Base-by-base conservation (phyloP, 1,140 invertebrate genomes). In the Anoplolepis gracilipes region DNA sequence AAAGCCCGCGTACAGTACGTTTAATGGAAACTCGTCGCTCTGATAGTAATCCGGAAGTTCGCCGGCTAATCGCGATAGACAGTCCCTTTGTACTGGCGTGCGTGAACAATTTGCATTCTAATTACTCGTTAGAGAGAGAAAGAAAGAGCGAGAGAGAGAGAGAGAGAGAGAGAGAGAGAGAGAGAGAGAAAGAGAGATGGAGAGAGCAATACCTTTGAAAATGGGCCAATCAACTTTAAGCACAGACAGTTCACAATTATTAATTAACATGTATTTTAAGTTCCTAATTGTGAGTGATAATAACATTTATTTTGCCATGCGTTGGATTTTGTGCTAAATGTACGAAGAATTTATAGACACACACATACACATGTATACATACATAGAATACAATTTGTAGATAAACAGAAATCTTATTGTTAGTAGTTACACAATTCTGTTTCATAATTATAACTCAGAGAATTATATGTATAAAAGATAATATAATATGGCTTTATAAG, bases 1-100 rank as follows among this genome's bases (percentile, higher is more conserved):
- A 85, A 85, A 85, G 28, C n/a, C 19, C 22, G 33, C 11, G 64
- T 28, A 55, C 13, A 70, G 11, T 70, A 55, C 28, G 59, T 46
- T 30, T 55, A 46, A 84, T 57, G 64, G 72, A 53, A 78, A 87
- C 30, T 67, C 72, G 73, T 78, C 57, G 49, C 11, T 39, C 8
- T 57, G 22, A 73, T 72, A 55, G 59, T 73, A 78, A 78, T 85
- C 25, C 46, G 36, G 33, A 25, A 85, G 57, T 87, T 67, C 25
- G 46, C 33, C 16, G 33, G 46, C 46, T 88, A 87, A 88, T 85
- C 78, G 57, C 30, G 59, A 84, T 64, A 33, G 59, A 49, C 30
- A 53, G 61, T 22, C 13, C 28, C 57, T 70, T 64, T 59, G 57
- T 70, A 46, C 25, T 7, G 59, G 49, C 61, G 13, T 49, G 57